phyloP scores from a whole-genome alignment of 2,888 invertebrate genomes.

The Deroplatys truncata region DNA sequence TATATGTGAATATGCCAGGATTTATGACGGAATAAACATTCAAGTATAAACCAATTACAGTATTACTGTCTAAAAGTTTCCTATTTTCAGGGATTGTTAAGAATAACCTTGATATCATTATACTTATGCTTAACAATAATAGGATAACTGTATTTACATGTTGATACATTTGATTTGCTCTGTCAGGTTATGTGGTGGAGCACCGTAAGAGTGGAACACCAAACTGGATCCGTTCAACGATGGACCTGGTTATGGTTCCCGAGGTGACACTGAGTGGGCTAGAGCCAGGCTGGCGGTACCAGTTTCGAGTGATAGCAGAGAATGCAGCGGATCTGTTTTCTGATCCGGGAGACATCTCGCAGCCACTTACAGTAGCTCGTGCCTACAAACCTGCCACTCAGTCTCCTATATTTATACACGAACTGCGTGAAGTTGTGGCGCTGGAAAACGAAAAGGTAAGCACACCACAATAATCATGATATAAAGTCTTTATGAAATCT shows the following conservation, averaged over 20 bases:
- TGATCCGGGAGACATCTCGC: constrained; percentile 79
- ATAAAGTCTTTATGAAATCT: too few species aligned
- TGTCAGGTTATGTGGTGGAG: constrained; percentile 72
- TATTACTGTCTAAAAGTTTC: too few species aligned
- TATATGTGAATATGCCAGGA: too few species aligned
- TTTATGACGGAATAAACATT: too few species aligned
- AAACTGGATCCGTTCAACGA: constrained; percentile 78
- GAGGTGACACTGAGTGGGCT: constrained; percentile 77
- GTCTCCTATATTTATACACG: constrained; percentile 69
- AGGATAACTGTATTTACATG: too few species aligned
- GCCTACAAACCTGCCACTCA: constrained; percentile 57
- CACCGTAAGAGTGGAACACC: constrained; percentile 69
- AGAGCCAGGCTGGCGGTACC: constrained; percentile 82
- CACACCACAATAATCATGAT: not conserved
- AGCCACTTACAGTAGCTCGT: constrained; percentile 75
- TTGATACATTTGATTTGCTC: not conserved
- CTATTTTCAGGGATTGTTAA: too few species aligned
- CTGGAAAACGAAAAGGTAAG: constrained; percentile 73
- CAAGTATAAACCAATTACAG: too few species aligned
- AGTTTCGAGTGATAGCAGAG: constrained; percentile 87
- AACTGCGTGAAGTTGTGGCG: constrained; percentile 64
- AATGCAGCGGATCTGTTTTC: constrained; percentile 83
- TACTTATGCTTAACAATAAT: too few species aligned
- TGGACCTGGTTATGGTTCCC: constrained; percentile 64
- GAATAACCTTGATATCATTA: too few species aligned